Evolutionary conservation across 2,797 vertebrate genomes (phyloP), one percentile per base, ranked within the genome.

Genomic region (Serranus cabrilla): DNA sequence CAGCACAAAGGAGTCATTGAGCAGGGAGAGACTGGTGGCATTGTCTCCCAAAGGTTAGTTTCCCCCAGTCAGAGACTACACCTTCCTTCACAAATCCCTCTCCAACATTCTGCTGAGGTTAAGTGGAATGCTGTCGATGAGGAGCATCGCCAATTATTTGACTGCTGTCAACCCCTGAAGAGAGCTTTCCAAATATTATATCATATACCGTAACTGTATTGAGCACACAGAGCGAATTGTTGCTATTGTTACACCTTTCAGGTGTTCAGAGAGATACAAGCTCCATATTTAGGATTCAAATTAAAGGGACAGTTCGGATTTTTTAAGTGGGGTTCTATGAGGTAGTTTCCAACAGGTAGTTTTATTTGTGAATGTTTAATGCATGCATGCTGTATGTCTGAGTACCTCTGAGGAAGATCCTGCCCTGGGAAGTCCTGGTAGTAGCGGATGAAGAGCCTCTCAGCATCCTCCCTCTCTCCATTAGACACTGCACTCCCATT

Each of bases 401-500:
- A 55, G 27, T 87, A 99, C 98, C 98, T 98, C 93, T 95, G 92
- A 2, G 97, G 96, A 0, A 96, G 95, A 75, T 97, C 96, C 74
- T 96, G 96, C 51, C 96, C 95, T 0, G 97, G 95, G 58, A 91
- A 92, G 82, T 97, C 96, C 85, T 97, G 95, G 88, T 97, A 95
- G 54, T 96, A 97, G 31, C 98, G 95, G 85, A 99, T 97, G 90
- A 99, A 99, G 92, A 99, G 98, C n/a, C 98, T 94, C 90, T 99
- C 98, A 0, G 98, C 97, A 63, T 98, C 97, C 88, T 99, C 98
- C 21, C 97, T 95, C 77, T 99, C 98, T 2, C 95, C 96, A 0
- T 96, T 91, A 0, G 94, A 95, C 78, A 99, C 96, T 6, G 95
- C 94, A 50, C 98, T 96, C 20, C 98, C 97, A 0, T 99, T 99